phyloP scores from a whole-genome alignment of 37 sponge, comb jelly and placozoan species.

The Eunapius fragilis region DNA sequence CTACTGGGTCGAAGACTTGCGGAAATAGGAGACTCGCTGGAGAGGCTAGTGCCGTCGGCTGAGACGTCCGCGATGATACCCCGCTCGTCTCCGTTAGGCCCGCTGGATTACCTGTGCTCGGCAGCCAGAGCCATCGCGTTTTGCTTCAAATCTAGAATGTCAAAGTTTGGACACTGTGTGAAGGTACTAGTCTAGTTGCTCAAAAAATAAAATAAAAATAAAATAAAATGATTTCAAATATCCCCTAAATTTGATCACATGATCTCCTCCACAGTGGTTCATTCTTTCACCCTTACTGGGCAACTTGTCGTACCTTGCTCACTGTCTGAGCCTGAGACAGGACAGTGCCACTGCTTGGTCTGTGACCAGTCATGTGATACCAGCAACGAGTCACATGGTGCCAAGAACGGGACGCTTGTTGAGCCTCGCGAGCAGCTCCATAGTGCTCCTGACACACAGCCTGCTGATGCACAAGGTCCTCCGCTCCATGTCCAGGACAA shows the following conservation, averaged over 20 bases:
- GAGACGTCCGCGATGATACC: not conserved
- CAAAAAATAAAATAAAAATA: not conserved
- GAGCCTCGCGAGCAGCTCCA: too few relatives aligned
- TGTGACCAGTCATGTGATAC: too few relatives aligned
- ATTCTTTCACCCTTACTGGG: not conserved
- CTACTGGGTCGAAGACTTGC: not conserved
- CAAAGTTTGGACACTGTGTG: not conserved
- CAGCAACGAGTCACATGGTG: too few relatives aligned
- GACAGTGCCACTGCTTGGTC: too few relatives aligned
- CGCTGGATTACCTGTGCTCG: not conserved
- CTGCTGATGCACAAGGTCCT: too few relatives aligned
- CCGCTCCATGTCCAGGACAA: too few relatives aligned
- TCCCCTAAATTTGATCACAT: not conserved
- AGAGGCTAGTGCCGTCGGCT: not conserved
- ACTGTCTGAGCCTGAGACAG: not conserved
- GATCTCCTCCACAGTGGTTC: not conserved
- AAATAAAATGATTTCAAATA: not conserved
- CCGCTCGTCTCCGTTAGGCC: not conserved
- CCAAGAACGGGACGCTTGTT: too few relatives aligned
- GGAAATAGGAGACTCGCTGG: not conserved
- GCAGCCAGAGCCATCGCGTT: not conserved
- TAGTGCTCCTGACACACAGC: too few relatives aligned
- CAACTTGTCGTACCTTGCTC: not conserved
- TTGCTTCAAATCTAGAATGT: not conserved
- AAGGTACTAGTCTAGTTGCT: not conserved